Percentiles rank a stretch among this genome's conserved stretches.
phyloP scores from a whole-genome alignment of 2,113 vertebrate genomes.

The Rhea pennata region DNA sequence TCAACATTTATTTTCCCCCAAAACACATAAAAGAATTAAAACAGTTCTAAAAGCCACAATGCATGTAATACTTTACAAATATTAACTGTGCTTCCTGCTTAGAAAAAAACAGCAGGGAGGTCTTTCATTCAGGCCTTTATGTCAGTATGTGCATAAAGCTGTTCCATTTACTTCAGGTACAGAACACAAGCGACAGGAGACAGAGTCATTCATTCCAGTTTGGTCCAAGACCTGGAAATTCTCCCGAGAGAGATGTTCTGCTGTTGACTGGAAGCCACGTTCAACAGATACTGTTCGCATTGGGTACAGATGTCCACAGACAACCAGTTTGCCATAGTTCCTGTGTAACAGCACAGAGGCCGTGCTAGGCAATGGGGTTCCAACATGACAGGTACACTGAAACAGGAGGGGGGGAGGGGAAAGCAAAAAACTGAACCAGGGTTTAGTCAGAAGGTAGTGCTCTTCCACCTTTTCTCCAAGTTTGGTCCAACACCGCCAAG shows the following conservation, averaged over 20 bases:
- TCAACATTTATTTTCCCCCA: constrained; percentile 52
- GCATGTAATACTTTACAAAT: not conserved
- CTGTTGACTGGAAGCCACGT: constrained; percentile 27
- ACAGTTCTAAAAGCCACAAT: not conserved
- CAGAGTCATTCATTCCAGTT: not conserved
- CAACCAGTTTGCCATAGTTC: constrained; percentile 45
- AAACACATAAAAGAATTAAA: constrained; percentile 29
- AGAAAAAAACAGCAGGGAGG: constrained; percentile 20
- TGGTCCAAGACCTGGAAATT: constrained; percentile 42
- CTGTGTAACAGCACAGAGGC: constrained; percentile 23
- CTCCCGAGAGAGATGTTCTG: constrained; percentile 15
- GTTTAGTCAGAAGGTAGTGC: not conserved
- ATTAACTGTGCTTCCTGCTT: constrained; percentile 4
- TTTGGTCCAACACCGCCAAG: not conserved
- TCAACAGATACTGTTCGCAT: constrained; percentile 64
- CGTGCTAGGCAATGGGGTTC: constrained; percentile 29
- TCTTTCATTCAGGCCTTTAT: constrained; percentile 31
- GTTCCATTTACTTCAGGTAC: constrained; percentile 9
- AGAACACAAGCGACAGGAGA: not conserved
- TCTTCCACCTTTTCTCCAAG: not conserved
- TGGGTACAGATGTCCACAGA: constrained; percentile 45
- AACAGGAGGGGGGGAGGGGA: not conserved
- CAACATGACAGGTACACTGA: constrained; percentile 61
- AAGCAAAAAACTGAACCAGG: not conserved
- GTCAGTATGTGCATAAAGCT: not conserved